Conservation (phyloP, 2,113 vertebrate species). For the Thinocorus orbignyianus region DNA sequence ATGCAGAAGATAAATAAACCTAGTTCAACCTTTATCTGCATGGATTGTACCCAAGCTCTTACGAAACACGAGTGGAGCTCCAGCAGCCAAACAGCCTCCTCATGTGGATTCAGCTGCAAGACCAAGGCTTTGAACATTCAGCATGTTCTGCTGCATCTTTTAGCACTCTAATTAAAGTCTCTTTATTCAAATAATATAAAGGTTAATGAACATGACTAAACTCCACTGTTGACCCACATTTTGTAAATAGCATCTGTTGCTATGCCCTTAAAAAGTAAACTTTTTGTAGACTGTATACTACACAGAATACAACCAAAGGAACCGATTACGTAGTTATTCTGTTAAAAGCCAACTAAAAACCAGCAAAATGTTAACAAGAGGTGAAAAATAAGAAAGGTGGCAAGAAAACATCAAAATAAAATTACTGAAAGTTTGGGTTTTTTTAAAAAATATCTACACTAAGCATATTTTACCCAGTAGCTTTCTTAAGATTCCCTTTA, state of each 20-base stretch:
- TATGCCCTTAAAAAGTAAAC: background rate
- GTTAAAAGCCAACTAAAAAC: background rate
- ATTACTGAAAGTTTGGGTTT: background rate
- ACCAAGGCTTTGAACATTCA: background rate
- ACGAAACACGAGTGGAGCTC: background rate
- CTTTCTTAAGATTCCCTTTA: background rate
- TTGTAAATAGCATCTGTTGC: background rate
- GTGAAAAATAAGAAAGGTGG: background rate
- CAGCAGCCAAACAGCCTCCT: constrained; percentile 7
- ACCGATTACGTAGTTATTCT: background rate
- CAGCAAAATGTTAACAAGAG: background rate
- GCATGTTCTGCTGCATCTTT: background rate
- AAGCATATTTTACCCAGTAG: background rate
- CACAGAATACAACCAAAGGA: background rate
- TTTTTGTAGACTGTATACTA: background rate
- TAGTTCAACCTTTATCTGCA: constrained; percentile 7
- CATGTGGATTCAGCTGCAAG: background rate
- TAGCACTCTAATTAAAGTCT: background rate
- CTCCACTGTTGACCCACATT: background rate
- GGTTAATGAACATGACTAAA: background rate
- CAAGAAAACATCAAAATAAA: background rate
- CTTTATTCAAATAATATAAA: background rate
- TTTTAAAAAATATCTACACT: background rate
- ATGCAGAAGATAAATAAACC: constrained; percentile 47
- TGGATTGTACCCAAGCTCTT: constrained; percentile 3